Evolutionary conservation across 2,113 vertebrate species (phyloP), one percentile per base, ranked within the genome.

Genomic region (Poeciliopsis turrubarensis): DNA sequence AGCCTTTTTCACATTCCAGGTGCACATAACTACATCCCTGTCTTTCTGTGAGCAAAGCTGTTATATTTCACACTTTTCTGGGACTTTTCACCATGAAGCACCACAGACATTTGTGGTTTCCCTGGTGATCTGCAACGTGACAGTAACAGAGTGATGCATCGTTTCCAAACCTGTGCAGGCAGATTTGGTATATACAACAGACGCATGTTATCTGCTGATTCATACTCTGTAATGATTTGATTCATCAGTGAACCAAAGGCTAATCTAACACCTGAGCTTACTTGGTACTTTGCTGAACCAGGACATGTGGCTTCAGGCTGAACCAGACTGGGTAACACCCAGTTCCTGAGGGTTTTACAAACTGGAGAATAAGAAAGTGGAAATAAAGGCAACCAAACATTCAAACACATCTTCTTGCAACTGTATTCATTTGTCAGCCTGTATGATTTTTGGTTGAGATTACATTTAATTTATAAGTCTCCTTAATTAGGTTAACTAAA

Each of bases 51-150:
- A 39, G 71, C 54, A 68, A 80, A 61, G 17, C 73, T 88, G 92
- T 41, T 83, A 92, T 80, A 87, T 91, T 81, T 92, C 80, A 69
- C 92, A 91, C 86, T 29, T 60, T 75, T 79, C 77, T 89, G 90
- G 51, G 60, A 89, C 62, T 72, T 76, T 41, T 65, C 86, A 44
- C 67, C 32, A 60, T 75, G 76, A 44, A 65, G 47, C 70, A 44
- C 69, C 75, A 22, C 83, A 80, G 76, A 82, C 83, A 89, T 91
- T 83, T 78, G 63, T 67, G 81, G 78, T 87, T 88, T 81, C 81
- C 83, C 47, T 75, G 81, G 83, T 61, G 65, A 86, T 68, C 75
- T 64, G 78, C 54, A 25, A 78, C 73, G 37, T 64, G 26, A 60
- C 61, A 27, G 72, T 64, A 60, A 71, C 78, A 68, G 39, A 79